Evolutionary conservation across 2,888 invertebrate species (phyloP), one percentile per base, ranked within the genome.

Genomic region (Lasioglossum lativentre): DNA sequence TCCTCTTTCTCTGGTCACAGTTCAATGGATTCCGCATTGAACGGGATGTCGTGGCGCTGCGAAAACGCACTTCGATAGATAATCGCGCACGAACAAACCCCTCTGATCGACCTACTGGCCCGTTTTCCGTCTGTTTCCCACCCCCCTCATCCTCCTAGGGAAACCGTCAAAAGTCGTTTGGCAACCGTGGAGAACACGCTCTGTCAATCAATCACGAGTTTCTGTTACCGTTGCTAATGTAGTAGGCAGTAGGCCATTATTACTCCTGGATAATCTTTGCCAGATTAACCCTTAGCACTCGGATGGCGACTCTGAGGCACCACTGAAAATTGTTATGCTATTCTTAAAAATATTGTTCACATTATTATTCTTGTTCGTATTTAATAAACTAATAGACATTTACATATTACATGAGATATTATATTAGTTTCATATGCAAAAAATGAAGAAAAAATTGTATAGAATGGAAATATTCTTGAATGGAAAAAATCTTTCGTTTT

Each of bases 71-170:
- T 79, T 42, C 73, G 83, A 86, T 68, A 74, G 86, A 79, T 83
- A 85, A 85, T 80, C 83, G 73, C 72, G 42, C 70, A 66, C 40
- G 66, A 59, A 70, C 75, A 79, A 86, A 71, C 74, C 80, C 47
- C 75, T 73, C 66, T 68, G 83, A 86, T 79, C 87, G 86, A 87
- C 85, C 86, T 66, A 86, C 78, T 79, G 86, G 75, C 80, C 82
- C 80, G 73, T 87, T 89, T 89, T 84, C 78, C 80, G 52, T n/a
- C n/a, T 8, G 30, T 63, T 30, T 16, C 63, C 8, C 30, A 19
- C 38, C 38, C 19, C 38, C 12, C 34, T 12, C 34, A n/a, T 34
- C 38, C 78, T 72, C 40, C 47, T 6, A 30, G 6, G 63, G 2
- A 30, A 63, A 63, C 63, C 63, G 63, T 63, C 63, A 63, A 63